Conservation (phyloP, 1,140 invertebrate species). For the Araneus ventricosus region DNA sequence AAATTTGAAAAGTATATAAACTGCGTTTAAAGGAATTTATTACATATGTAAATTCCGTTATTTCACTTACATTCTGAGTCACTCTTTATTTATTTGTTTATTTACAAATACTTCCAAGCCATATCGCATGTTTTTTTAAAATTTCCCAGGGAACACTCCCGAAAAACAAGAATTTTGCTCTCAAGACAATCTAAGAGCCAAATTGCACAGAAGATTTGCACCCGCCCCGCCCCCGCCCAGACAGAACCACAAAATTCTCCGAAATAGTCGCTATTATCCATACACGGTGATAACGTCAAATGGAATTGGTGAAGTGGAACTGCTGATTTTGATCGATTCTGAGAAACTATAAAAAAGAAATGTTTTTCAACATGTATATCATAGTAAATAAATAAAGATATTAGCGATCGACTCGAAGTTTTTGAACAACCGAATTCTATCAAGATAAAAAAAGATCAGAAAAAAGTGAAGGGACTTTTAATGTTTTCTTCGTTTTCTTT, state of each 20-base stretch:
- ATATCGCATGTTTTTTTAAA: background rate
- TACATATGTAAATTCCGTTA: too few species aligned
- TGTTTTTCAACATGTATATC: background rate
- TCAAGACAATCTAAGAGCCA: background rate
- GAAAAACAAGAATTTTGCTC: background rate
- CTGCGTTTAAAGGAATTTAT: too few species aligned
- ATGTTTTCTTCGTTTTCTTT: too few species aligned
- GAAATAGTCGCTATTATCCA: background rate
- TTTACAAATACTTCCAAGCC: too few species aligned
- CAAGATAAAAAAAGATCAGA: background rate
- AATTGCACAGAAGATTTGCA: background rate
- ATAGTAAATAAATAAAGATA: constrained; percentile 4
- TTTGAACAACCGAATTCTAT: background rate
- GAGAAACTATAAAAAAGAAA: background rate
- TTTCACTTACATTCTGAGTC: too few species aligned
- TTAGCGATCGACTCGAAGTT: background rate
- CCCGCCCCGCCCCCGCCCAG: background rate
- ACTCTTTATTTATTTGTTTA: too few species aligned
- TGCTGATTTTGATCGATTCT: constrained; percentile 41
- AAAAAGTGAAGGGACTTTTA: background rate
- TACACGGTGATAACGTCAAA: constrained; percentile 21
- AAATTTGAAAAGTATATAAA: too few species aligned
- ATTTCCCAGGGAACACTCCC: background rate
- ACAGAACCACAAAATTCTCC: background rate
- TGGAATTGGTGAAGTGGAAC: constrained; percentile 44